Percentiles rank a stretch among this genome's conserved stretches.
Evolutionary conservation across 2,113 vertebrate genomes (phyloP).

Genomic region (Paramormyrops kingsleyae): DNA sequence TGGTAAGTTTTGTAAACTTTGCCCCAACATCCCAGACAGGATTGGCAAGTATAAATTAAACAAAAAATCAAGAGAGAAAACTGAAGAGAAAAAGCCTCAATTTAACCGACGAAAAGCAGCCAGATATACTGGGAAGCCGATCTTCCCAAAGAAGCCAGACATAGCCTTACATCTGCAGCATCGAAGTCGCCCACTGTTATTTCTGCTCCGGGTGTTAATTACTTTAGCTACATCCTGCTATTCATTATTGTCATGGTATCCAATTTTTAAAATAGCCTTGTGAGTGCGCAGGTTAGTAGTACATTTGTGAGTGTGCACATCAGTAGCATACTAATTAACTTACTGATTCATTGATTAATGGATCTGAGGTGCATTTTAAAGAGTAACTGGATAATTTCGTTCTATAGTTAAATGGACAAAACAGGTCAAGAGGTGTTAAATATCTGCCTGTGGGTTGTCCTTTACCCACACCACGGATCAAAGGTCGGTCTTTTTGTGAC

Average conservation of each 20-base stretch:
- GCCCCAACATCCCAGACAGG: neutral
- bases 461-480: neutral
- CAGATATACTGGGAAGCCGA: neutral
- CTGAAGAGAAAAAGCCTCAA: neutral
- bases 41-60: neutral
- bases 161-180: neutral
- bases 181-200: neutral
- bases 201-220: neutral
- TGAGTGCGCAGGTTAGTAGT: neutral
- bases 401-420: neutral
- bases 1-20: neutral
- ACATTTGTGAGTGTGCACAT: neutral
- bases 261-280: neutral
- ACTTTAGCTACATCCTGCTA: neutral
- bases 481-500: neutral
- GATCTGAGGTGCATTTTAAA: neutral
- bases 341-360: neutral
- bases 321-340: neutral
- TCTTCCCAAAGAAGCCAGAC: neutral
- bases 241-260: neutral
- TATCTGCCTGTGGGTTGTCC: neutral
- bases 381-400: neutral
- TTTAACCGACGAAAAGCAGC: neutral
- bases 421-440: neutral
- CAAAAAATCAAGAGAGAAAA: neutral